phyloP scores from a whole-genome alignment of 1,140 invertebrate species.

The Drosophila athabasca region DNA sequence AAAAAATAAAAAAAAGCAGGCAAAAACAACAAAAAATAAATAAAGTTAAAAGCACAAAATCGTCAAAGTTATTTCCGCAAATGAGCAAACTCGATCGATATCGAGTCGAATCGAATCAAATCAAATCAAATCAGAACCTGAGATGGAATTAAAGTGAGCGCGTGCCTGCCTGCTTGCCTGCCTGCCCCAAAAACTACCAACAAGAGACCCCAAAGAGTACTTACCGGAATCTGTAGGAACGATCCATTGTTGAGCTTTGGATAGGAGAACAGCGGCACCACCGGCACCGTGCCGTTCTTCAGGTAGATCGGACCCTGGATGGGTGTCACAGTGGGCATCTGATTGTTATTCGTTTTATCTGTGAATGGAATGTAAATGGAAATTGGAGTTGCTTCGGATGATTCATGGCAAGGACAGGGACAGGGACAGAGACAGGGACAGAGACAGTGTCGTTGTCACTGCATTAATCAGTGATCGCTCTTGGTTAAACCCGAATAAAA shows the following conservation, averaged over 20 bases:
- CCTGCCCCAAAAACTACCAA: too few relatives aligned
- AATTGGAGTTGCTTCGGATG: conserved; percentile 38
- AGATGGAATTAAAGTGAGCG: conserved; percentile 40
- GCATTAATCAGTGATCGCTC: conserved; percentile 48
- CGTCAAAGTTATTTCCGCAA: conserved; percentile 81
- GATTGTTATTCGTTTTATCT: conserved; percentile 61
- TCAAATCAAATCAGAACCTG: conserved; percentile 17
- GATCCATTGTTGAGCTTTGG: conserved; percentile 92
- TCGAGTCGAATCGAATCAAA: conserved; percentile 12
- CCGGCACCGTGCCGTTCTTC: conserved; percentile 91
- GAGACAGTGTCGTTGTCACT: conserved; percentile 35
- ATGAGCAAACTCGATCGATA: conserved; percentile 77
- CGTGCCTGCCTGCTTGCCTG: conserved; percentile 15
- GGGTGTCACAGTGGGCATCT: conserved; percentile 87
- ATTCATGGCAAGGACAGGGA: conserved; percentile 53
- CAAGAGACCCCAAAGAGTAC: conserved; percentile 70
- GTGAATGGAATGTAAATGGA: conserved; percentile 46
- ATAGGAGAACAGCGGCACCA: conserved; percentile 93
- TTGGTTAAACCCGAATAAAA: conserved; percentile 45
- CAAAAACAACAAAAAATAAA: conserved; percentile 40
- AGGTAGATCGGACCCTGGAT: conserved; percentile 92
- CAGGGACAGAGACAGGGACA: background rate
- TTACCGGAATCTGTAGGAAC: conserved; percentile 94
- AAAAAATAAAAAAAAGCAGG: conserved; percentile 26
- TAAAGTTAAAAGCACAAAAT: conserved; percentile 65